A percentile compares a stretch with the other conserved stretches of the same genome.
These are phyloP conservation scores for Catostylus mosaicus DNA, from an alignment of 30 jellyfish, hydroid and myxozoan genomes.

Conservation along the genomic window DNA sequence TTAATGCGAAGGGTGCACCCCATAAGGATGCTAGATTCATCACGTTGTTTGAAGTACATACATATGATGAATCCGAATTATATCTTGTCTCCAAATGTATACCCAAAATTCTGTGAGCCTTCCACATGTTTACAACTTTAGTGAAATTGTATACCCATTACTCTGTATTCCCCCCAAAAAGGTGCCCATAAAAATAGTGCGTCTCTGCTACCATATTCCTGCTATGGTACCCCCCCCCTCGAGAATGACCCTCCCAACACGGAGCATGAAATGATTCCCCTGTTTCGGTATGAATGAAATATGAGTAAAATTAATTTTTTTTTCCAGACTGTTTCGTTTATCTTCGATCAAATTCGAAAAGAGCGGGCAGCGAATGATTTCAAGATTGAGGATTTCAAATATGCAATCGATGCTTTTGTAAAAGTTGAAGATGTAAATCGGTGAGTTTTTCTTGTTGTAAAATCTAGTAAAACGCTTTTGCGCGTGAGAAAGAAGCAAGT, in stretches of 20 bases:
- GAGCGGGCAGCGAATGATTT: conserved; percentile 22
- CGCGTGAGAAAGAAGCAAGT: background rate
- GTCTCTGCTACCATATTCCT: background rate
- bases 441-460: background rate
- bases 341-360: conserved; percentile 17
- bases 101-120: too few species aligned
- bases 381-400: conserved; percentile 1
- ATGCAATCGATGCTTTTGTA: conserved; percentile 29
- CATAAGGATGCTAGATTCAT: too few species aligned
- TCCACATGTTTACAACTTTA: too few species aligned
- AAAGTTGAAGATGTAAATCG: conserved; percentile 8
- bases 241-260: background rate
- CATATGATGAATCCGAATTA: too few species aligned
- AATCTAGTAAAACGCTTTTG: background rate
- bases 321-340: conserved; percentile 23
- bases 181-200: background rate
- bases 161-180: background rate
- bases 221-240: background rate
- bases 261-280: background rate
- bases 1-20: too few species aligned
- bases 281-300: background rate
- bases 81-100: too few species aligned
- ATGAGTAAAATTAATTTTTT: background rate
- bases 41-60: too few species aligned
- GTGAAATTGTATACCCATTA: background rate